A percentile compares a stretch with the other conserved stretches of the same genome.
These are phyloP conservation scores for Hirundichthys speculiger DNA, from an alignment of 2,113 vertebrate genomes.

Conservation along the genomic window DNA sequence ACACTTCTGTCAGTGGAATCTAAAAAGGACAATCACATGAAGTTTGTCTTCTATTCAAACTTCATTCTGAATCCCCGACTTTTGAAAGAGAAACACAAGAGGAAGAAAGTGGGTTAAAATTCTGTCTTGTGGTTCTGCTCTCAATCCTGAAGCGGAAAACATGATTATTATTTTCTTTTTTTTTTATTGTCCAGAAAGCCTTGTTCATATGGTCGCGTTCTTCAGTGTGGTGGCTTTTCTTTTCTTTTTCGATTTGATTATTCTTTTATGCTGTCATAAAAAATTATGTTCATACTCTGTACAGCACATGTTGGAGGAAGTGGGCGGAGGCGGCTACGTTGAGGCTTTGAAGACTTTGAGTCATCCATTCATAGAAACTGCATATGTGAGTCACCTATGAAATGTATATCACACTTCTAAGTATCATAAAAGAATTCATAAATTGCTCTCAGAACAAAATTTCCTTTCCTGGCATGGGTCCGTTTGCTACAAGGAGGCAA, in stretches of 20 bases:
- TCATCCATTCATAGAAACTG: too few relatives aligned
- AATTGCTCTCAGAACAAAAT: too few relatives aligned
- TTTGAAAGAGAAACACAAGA: conserved; percentile 33
- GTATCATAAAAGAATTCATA: too few relatives aligned
- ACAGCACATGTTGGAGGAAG: conserved; percentile 1
- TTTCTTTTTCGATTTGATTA: conserved; percentile 4
- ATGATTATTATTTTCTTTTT: conserved; percentile 66
- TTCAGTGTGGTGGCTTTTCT: conserved; percentile 62
- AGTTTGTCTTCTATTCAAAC: conserved; percentile 56
- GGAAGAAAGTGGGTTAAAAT: conserved; percentile 53
- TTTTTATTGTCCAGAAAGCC: conserved; percentile 71
- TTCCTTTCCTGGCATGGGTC: background rate
- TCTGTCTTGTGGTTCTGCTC: conserved; percentile 60
- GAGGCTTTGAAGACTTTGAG: background rate
- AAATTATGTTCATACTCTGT: background rate
- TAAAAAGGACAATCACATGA: conserved; percentile 56
- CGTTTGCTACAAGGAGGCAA: conserved; percentile 11
- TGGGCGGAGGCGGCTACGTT: background rate
- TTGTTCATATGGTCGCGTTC: conserved; percentile 61
- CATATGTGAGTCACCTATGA: background rate
- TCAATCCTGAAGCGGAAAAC: conserved; percentile 75
- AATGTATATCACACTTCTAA: background rate
- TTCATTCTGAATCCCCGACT: conserved; percentile 32
- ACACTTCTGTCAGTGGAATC: conserved; percentile 38
- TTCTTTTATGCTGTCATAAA: conserved; percentile 28